Percentiles rank a stretch among this genome's conserved stretches.
These are phyloP conservation scores for Tenthredo notha DNA, from an alignment of 2,888 invertebrate species.

Conservation along the genomic window DNA sequence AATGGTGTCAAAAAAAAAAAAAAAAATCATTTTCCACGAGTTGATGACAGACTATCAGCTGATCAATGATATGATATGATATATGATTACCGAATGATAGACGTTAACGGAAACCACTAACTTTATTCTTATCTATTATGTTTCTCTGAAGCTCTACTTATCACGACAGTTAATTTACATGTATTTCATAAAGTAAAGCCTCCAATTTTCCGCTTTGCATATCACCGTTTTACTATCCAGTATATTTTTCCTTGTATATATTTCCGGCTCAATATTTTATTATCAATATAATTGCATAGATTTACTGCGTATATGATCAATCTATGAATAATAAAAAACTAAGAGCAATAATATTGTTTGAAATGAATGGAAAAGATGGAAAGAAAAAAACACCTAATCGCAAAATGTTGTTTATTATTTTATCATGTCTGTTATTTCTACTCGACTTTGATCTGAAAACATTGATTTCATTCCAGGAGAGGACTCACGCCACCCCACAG, in stretches of 20 bases:
- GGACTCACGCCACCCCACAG: conserved; percentile 98
- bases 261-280: neutral
- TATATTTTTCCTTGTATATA: neutral
- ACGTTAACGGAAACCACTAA: conserved; percentile 34
- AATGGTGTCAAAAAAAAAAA: neutral
- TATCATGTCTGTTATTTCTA: neutral
- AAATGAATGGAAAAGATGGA: neutral
- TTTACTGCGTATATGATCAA: neutral
- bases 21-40: conserved; percentile 23
- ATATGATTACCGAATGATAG: neutral
- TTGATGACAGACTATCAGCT: conserved; percentile 36
- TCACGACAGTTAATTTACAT: neutral
- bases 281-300: neutral
- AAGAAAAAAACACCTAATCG: neutral
- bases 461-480: conserved; percentile 83
- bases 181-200: neutral
- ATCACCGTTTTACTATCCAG: neutral
- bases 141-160: neutral
- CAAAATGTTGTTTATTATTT: neutral
- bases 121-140: neutral
- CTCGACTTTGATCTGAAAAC: neutral
- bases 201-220: conserved; percentile 6
- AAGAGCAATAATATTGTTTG: neutral
- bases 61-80: conserved; percentile 10
- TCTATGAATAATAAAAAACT: neutral